Percentiles rank a stretch among this genome's conserved stretches.
Evolutionary conservation across 1,140 invertebrate species (phyloP).

Genomic region (Sinella curviseta): DNA sequence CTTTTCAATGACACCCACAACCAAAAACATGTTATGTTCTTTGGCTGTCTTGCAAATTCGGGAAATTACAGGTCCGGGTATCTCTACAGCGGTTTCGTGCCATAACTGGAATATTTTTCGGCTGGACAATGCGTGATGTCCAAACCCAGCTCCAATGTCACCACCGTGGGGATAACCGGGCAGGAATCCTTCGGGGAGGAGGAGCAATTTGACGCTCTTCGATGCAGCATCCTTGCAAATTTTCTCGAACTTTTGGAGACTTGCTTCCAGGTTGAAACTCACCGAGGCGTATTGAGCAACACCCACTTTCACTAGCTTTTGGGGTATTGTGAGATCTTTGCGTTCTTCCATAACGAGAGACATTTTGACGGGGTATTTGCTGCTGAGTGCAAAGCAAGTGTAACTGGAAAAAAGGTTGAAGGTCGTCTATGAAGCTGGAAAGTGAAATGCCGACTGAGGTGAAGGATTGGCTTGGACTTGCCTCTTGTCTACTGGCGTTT

Average conservation of each 20-base stretch:
- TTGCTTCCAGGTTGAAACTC: slow-evolving; percentile 28
- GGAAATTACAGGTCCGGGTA: not conserved
- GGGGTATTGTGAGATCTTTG: not conserved
- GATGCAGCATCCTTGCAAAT: slow-evolving; percentile 9
- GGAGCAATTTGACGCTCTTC: slow-evolving; percentile 26
- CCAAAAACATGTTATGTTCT: slow-evolving; percentile 29
- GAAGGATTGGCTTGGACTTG: too few species aligned
- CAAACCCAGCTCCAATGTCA: not conserved
- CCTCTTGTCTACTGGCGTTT: too few species aligned
- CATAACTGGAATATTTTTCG: slow-evolving; percentile 7
- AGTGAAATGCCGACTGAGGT: too few species aligned
- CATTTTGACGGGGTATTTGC: too few species aligned
- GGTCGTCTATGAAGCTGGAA: too few species aligned
- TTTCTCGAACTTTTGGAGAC: slow-evolving; percentile 21
- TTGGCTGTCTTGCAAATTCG: slow-evolving; percentile 9
- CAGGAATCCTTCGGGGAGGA: slow-evolving; percentile 40
- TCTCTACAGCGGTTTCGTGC: not conserved
- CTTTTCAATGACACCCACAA: slow-evolving; percentile 30
- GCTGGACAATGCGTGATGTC: too few species aligned
- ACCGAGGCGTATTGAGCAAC: slow-evolving; percentile 35
- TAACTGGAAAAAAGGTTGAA: too few species aligned
- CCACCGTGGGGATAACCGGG: slow-evolving; percentile 28
- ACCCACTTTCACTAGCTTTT: slow-evolving; percentile 18
- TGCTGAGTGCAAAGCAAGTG: too few species aligned
- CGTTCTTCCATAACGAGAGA: not conserved